Evolutionary conservation across 2,113 vertebrate genomes (phyloP).

Genomic region (Eptatretus burgeri): DNA sequence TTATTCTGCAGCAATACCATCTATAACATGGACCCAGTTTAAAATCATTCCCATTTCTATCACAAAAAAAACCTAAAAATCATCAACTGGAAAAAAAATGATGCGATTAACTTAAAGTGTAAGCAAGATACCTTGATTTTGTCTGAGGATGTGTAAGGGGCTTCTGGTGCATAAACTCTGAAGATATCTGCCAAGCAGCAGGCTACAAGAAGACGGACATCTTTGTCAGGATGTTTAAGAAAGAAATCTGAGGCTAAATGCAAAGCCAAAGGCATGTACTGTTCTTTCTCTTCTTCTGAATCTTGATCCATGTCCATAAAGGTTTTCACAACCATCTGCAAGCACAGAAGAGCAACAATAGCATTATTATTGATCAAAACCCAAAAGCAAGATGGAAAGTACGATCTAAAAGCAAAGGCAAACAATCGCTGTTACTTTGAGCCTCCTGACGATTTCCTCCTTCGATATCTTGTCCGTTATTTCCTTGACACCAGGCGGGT

Average conservation of each 20-base stretch:
- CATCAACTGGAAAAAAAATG: too few species aligned
- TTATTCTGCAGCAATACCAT: too few species aligned
- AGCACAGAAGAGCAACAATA: too few species aligned
- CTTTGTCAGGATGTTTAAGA: conserved; percentile 97
- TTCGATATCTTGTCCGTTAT: conserved; percentile 96
- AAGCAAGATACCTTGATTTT: conserved; percentile 57
- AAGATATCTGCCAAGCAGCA: conserved; percentile 98
- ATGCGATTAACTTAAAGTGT: not conserved
- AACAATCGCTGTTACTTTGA: conserved; percentile 38
- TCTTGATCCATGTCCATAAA: conserved; percentile 99
- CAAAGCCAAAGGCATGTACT: conserved; percentile 79
- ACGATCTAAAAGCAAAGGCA: not conserved
- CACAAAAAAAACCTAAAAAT: too few species aligned
- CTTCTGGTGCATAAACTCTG: conserved; percentile 93
- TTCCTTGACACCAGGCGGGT: conserved; percentile 88
- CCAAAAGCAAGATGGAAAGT: not conserved
- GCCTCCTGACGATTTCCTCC: conserved; percentile 81
- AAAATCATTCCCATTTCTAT: too few species aligned
- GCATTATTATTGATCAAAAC: too few species aligned
- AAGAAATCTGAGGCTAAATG: conserved; percentile 97
- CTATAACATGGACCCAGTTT: too few species aligned
- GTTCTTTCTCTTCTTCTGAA: conserved; percentile 94
- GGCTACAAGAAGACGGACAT: conserved; percentile 79
- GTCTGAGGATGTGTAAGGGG: conserved; percentile 91
- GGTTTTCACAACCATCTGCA: conserved; percentile 93